Evolutionary conservation across 2,113 vertebrate genomes (phyloP), one percentile per base, ranked within the genome.

Genomic region (Thamnaconus septentrionalis): DNA sequence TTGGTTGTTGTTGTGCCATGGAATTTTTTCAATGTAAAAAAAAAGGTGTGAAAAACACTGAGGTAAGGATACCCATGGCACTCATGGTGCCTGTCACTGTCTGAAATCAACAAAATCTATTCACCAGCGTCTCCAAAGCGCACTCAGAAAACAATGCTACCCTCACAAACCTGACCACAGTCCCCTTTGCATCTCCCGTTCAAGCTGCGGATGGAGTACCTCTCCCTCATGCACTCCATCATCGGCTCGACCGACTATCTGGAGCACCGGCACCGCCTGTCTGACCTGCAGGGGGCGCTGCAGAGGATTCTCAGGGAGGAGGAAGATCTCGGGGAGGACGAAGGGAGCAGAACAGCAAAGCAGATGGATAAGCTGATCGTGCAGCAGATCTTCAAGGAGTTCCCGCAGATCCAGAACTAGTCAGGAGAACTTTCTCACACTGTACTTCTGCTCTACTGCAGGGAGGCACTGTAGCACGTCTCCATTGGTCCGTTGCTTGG

Each of bases 291-390:
- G 83, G 93, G 91, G 49, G 91, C 90, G 3, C 80, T 98, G 83
- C 94, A 95, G 66, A 94, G 95, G 75, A 99, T 98, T 79, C 91
- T 96, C 77, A 83, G 81, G 0, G 97, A 99, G 82, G 95, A 96
- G 56, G 89, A 89, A 53, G 89, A 90, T 43, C 92, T 92, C 1
- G 89, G 90, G 43, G 82, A 82, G 18, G 89, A 90, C 0, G 81
- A 87, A 43, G 93, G 93, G 11, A 90, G 89, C 39, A 88, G 88
- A 0, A 93, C 93, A 31, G 93, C 93, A 46, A 94, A 94, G 89
- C 94, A 97, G 84, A 98, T 98, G 96, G 97, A 99, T 91, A 97
- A 94, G 83, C 93, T 97, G 79, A 97, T 99, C 64, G 93, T 97
- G 57, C 86, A 91, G 79, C 93, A 98, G 90, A 96, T 99, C 71